Percentiles rank a stretch among this genome's conserved stretches.
Evolutionary conservation across 2,113 vertebrate species (phyloP).

Genomic region (Otolemur garnettii): DNA sequence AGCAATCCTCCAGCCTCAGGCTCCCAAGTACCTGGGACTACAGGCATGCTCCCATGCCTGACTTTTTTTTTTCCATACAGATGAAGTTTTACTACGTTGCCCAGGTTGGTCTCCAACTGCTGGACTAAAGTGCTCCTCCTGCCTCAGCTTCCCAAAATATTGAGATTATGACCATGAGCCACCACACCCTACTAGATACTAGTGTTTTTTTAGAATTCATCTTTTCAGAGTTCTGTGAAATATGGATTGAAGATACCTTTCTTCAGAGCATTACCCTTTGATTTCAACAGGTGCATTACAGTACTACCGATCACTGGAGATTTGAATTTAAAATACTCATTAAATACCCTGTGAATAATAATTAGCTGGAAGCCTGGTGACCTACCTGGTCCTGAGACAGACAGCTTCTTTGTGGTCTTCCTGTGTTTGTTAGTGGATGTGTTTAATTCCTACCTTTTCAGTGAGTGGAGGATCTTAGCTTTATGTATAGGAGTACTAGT

Average conservation of each 20-base stretch:
- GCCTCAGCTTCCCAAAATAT: too few species aligned
- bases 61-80: too few species aligned
- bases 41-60: too few species aligned
- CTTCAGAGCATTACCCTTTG: not conserved
- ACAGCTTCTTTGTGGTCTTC: not conserved
- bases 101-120: too few species aligned
- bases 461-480: not conserved
- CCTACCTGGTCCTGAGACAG: not conserved
- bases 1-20: too few species aligned
- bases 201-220: not conserved
- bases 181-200: too few species aligned
- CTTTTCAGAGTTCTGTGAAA: slow-evolving; percentile 22
- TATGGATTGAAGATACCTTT: not conserved
- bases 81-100: too few species aligned
- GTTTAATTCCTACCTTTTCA: slow-evolving; percentile 1
- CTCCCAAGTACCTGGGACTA: too few species aligned
- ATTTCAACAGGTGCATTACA: not conserved
- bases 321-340: slow-evolving; percentile 37
- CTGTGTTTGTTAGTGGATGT: not conserved
- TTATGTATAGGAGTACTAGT: not conserved
- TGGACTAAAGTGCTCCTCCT: too few species aligned
- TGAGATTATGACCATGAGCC: too few species aligned
- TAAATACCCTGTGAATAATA: slow-evolving; percentile 21
- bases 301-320: not conserved
- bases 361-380: not conserved